Conservation (phyloP, 2,888 invertebrate genomes). For the Thyatira batis region DNA sequence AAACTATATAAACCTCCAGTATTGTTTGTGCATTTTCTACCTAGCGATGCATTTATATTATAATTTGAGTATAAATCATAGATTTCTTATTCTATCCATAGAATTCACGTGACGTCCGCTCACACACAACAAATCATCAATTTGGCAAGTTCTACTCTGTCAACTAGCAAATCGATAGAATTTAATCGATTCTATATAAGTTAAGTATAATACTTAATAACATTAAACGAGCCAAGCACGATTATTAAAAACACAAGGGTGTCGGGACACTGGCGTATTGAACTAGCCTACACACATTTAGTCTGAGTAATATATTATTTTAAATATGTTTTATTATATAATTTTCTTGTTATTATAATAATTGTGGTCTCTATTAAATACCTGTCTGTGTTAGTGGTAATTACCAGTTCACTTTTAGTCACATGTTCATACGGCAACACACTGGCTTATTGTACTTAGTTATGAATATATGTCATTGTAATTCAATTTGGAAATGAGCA, state of each 20-base stretch:
- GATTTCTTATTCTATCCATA: slow-evolving; percentile 5
- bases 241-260: slow-evolving; percentile 46
- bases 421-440: slow-evolving; percentile 3
- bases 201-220: slow-evolving; percentile 41
- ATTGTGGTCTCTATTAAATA: slow-evolving; percentile 60
- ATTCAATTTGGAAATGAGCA: not conserved
- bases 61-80: too few relatives aligned
- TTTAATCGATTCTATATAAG: slow-evolving; percentile 12
- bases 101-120: slow-evolving; percentile 39
- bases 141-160: slow-evolving; percentile 63
- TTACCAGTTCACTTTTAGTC: slow-evolving; percentile 39
- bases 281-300: slow-evolving; percentile 62
- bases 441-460: slow-evolving; percentile 10
- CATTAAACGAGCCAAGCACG: slow-evolving; percentile 66
- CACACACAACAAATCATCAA: slow-evolving; percentile 55
- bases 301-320: slow-evolving; percentile 43
- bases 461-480: not conserved
- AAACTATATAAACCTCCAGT: not conserved
- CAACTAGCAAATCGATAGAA: slow-evolving; percentile 24
- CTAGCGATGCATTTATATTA: not conserved
- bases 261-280: slow-evolving; percentile 41
- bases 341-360: slow-evolving; percentile 42
- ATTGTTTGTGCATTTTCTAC: not conserved
- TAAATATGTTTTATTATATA: slow-evolving; percentile 39
- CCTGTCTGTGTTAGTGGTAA: slow-evolving; percentile 55